Percentiles rank a stretch among this genome's conserved stretches.
Conservation (phyloP, 2,888 invertebrate species). For the Dasypolia templi region DNA sequence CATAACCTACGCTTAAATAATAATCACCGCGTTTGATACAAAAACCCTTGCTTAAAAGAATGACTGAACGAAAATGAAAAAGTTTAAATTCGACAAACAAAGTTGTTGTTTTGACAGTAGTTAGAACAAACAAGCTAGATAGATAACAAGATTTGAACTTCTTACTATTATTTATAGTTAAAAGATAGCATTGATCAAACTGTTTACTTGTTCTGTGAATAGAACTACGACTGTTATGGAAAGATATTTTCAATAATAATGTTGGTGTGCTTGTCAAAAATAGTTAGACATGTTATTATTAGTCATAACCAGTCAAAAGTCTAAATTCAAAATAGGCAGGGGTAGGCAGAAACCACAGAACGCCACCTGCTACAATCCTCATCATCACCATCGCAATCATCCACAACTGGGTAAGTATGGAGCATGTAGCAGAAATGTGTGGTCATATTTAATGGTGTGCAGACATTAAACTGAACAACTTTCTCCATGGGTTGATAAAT, state of each 20-base stretch:
- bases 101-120: slow-evolving; percentile 27
- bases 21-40: neutral
- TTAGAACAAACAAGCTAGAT: slow-evolving; percentile 43
- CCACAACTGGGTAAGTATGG: too few species aligned
- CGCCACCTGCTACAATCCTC: too few species aligned
- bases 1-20: too few species aligned
- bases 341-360: too few species aligned
- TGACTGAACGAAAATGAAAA: slow-evolving; percentile 9
- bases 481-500: too few species aligned
- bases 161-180: slow-evolving; percentile 43
- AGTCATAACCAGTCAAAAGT: too few species aligned
- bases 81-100: slow-evolving; percentile 30
- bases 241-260: neutral
- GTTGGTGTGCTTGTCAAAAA: neutral
- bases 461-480: too few species aligned
- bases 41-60: neutral
- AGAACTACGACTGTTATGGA: neutral
- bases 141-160: slow-evolving; percentile 48
- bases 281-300: neutral
- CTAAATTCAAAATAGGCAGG: too few species aligned
- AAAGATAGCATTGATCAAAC: slow-evolving; percentile 49
- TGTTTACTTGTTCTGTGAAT: slow-evolving; percentile 51
- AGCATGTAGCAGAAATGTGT: too few species aligned
- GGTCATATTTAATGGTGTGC: too few species aligned
- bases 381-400: too few species aligned